phyloP scores from a whole-genome alignment of 35 echinoderm and acorn worm genomes.

The Eucidaris tribuloides region DNA sequence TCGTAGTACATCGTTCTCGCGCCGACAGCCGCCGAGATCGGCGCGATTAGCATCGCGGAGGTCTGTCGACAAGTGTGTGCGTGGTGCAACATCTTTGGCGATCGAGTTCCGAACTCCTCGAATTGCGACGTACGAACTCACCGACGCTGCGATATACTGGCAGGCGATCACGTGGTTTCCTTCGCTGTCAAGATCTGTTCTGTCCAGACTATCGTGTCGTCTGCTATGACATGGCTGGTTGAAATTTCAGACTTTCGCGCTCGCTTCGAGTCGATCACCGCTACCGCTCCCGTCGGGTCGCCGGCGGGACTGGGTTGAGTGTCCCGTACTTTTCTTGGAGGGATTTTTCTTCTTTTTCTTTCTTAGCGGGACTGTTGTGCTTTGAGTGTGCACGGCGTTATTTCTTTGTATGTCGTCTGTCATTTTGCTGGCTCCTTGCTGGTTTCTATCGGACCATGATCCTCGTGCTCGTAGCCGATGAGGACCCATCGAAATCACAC shows the following conservation, averaged over 20 bases:
- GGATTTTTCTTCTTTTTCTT: constrained; percentile 6
- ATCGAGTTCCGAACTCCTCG: constrained; percentile 73
- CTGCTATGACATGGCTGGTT: background rate
- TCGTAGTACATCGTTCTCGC: constrained; percentile 84
- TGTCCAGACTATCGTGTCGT: background rate
- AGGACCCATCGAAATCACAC: constrained; percentile 88
- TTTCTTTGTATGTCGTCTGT: too few relatives aligned
- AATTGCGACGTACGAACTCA: constrained; percentile 54
- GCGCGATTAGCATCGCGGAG: constrained; percentile 63
- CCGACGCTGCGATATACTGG: constrained; percentile 72
- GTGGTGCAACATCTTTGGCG: constrained; percentile 66
- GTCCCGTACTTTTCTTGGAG: background rate
- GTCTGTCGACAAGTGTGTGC: constrained; percentile 67
- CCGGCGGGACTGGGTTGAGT: background rate
- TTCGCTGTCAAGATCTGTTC: constrained; percentile 39
- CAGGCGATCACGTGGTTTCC: constrained; percentile 40
- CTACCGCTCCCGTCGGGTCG: background rate
- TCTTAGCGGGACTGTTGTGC: background rate
- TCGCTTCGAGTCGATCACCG: background rate
- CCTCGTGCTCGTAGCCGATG: constrained; percentile 79
- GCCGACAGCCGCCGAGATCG: constrained; percentile 65
- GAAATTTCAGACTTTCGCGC: too few relatives aligned
- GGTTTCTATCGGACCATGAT: constrained; percentile 9
- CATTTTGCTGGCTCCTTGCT: background rate
- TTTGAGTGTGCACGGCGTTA: too few relatives aligned